Base-by-base conservation (phyloP, 2,888 invertebrate species). In the Tachina grossa region DNA sequence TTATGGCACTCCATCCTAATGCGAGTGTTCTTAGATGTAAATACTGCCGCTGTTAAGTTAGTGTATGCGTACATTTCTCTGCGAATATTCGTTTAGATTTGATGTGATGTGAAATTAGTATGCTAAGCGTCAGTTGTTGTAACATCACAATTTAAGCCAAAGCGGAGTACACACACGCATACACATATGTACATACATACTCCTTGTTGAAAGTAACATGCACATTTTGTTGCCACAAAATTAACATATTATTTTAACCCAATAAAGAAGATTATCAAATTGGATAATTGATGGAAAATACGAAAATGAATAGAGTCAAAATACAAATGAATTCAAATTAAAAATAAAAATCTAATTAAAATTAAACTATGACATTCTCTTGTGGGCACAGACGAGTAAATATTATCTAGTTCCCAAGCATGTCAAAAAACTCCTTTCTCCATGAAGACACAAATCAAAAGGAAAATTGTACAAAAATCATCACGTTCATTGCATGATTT, bases 191-290 rank as follows among this genome's bases (percentile, higher is more conserved):
- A n/a, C 53, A 61, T 4, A 59, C 59, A 61, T 14, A 66, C 57
- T n/a, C 31, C 19, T 19, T 66, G 41, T 22, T 55, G 11, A 57
- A 65, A 79, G 39, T n/a, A 51, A 59, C 45, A 53, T 77, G 39
- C 72, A 83, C 49, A 57, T 57, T 68, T 74, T 57, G 68, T 59
- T 74, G 69, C 47, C 61, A 57, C 80, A 74, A 82, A 82, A 85
- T 85, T 85, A 85, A 85, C 82, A 85, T 85, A 82, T 85, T 85
- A 85, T 78, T 78, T 85, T 78, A 82, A 82, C 78, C 74, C 65
- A 82, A 82, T 85, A 75, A 78, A 69, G 59, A 61, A 82, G 69
- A 85, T 85, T 82, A 82, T 85, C 82, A 85, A 85, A 69, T 74
- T 78, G 63, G 69, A 75, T 85, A 85, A 85, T 78, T 69, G 72